A percentile compares a stretch with the other conserved stretches of the same genome.
Conservation (phyloP, 1,140 invertebrate species). For the Mizuhopecten yessoensis region DNA sequence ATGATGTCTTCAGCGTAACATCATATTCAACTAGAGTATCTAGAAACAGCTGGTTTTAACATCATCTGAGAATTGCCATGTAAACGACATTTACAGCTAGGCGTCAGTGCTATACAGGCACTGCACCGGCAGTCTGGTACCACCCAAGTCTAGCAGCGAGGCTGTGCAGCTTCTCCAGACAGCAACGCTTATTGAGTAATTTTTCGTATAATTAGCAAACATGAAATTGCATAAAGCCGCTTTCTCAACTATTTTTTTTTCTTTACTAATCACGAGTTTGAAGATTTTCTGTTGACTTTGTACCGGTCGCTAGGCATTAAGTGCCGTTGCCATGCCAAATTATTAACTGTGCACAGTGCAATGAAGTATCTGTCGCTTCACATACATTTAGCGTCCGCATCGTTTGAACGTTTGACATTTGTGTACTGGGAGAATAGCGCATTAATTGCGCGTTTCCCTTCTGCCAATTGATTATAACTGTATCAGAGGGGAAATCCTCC, state of each 20-base stretch:
- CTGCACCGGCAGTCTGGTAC: too few species aligned
- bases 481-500: neutral
- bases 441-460: neutral
- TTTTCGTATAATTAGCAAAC: neutral
- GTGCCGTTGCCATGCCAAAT: slow-evolving; percentile 18
- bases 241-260: neutral
- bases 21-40: too few species aligned
- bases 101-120: too few species aligned
- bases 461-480: neutral
- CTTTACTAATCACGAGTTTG: neutral
- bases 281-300: neutral
- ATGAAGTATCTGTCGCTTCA: neutral
- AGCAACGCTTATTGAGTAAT: slow-evolving; percentile 4
- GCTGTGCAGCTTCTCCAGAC: neutral
- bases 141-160: too few species aligned
- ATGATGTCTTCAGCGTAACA: too few species aligned
- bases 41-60: neutral
- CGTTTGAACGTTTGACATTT: slow-evolving; percentile 27
- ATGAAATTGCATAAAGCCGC: neutral
- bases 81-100: neutral
- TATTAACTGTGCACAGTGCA: slow-evolving; percentile 21
- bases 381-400: neutral
- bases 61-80: neutral
- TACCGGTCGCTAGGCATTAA: neutral
- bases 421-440: neutral